Evolutionary conservation across 2,888 invertebrate species (phyloP), one percentile per base, ranked within the genome.

Genomic region (Argyresthia goedartella): DNA sequence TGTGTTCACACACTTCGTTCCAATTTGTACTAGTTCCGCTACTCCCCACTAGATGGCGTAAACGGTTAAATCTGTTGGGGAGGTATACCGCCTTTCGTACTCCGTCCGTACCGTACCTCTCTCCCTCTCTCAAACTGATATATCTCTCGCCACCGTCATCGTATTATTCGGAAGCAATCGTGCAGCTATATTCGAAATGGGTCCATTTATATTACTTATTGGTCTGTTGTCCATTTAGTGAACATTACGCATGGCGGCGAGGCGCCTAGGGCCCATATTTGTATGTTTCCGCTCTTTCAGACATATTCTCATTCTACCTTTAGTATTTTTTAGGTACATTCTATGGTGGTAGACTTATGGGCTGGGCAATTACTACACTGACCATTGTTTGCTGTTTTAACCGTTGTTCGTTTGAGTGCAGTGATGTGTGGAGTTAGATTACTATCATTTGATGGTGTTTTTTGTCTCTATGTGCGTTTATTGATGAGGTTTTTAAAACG

Each of bases 141-240:
- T 66, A 71, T 69, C 73, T 67, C 64, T 64, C 66, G 66, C 63
- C 63, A 66, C 66, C 62, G 60, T 64, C 69, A 60, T n/a, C n/a
- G n/a, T 69, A 76, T 81, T 82, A 77, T 79, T 72, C 68, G 67
- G 67, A 71, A 73, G 78, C 75, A 80, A 80, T 80, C 73, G 79
- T 70, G 80, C 78, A 81, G 76, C 78, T 81, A 81, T 81, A 81
- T 80, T 78, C 69, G 66, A 76, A 81, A 82, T 80, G 73, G 76
- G 73, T 60, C 68, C 77, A 81, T 81, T 82, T 79, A 79, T 25
- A n/a, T n/a, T n/a, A n/a, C n/a, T n/a, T n/a, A n/a, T n/a, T n/a
- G n/a, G n/a, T n/a, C n/a, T n/a, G n/a, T n/a, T n/a, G 73, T 60
- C 68, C 77, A 81, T 81, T 82, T 79, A 79, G 2, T 25, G 39